Evolutionary conservation across 2,113 vertebrate species (phyloP), one percentile per base, ranked within the genome.

Genomic region (Ceuthmochares aereus): DNA sequence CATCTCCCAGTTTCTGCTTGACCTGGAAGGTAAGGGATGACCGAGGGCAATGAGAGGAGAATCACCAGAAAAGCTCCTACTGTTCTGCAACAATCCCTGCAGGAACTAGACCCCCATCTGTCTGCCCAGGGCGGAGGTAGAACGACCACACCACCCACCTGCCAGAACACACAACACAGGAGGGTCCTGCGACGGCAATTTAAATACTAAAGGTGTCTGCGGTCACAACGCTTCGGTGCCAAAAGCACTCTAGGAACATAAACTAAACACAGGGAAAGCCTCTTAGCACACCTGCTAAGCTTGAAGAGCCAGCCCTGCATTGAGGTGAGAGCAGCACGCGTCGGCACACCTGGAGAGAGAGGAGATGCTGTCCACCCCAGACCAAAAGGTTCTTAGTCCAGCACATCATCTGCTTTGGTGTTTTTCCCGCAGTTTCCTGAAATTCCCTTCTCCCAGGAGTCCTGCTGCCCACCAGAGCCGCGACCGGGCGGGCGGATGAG

Each of bases 101-200:
- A 13, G 15, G 45, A 16, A 74, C 9, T n/a, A 6, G 2, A 9
- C 29, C 62, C 49, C 60, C 1, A 17, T 4, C 60, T 20, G 36
- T 22, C 32, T 1, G 0, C 4, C 27, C 63, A 16, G 72, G 68
- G 30, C 62, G 59, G 37, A 4, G 1, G 0, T 1, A 12, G 43
- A 23, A 0, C 0, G 3, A 9, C 83, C 83, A 30, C 7, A 16
- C 1, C 23, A 40, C 2, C 10, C 37, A 4, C 8, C 30, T 6
- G 4, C 59, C 52, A n/a, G 43, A 80, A 7, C 20, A 1, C 1
- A n/a, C 32, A 16, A 45, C 30, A 5, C 3, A 6, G 77, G 32
- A 14, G 36, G 62, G 84, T 2, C 73, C 78, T 21, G 84, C 66
- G 22, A 22, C 77, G 15, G 69, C 54, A 34, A 3, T n/a, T 43